Evolutionary conservation across 2,797 vertebrate genomes (phyloP).

Genomic region (Vespertilio murinus): DNA sequence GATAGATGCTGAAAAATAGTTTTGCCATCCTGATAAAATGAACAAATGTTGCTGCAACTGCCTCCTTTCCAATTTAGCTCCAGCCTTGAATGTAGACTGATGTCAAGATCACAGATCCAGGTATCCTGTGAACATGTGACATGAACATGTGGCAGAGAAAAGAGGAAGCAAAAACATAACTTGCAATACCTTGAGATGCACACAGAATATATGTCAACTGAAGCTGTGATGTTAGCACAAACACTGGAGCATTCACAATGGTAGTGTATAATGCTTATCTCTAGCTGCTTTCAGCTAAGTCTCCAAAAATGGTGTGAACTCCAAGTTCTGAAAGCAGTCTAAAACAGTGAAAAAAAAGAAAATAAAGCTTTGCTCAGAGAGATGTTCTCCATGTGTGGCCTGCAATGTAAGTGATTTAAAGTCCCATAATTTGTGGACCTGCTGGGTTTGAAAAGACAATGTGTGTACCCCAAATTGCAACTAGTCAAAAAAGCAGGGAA

Average conservation of each 20-base stretch:
- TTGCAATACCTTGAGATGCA: neutral
- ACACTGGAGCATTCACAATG: neutral
- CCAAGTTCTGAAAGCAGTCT: conserved; percentile 44
- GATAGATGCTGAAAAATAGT: neutral
- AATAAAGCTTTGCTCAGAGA: conserved; percentile 48
- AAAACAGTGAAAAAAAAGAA: conserved; percentile 22
- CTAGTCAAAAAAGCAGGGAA: conserved; percentile 47
- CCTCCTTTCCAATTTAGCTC: neutral
- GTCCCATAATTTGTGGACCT: conserved; percentile 55
- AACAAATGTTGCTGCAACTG: neutral
- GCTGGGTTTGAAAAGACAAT: conserved; percentile 69
- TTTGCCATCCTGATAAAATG: neutral
- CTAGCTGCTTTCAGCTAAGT: neutral
- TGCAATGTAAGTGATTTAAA: conserved; percentile 70
- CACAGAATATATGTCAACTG: neutral
- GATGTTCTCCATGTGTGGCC: conserved; percentile 42
- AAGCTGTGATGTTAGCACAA: neutral
- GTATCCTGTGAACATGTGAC: neutral
- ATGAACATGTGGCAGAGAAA: neutral
- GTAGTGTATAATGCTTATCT: neutral
- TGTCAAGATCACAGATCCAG: neutral
- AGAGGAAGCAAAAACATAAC: neutral
- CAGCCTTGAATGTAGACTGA: neutral
- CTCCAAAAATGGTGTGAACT: conserved; percentile 22
- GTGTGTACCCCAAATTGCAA: conserved; percentile 57